A percentile compares a stretch with the other conserved stretches of the same genome.
Conservation (phyloP, 2,888 invertebrate genomes). For the Eupeodes latifasciatus region DNA sequence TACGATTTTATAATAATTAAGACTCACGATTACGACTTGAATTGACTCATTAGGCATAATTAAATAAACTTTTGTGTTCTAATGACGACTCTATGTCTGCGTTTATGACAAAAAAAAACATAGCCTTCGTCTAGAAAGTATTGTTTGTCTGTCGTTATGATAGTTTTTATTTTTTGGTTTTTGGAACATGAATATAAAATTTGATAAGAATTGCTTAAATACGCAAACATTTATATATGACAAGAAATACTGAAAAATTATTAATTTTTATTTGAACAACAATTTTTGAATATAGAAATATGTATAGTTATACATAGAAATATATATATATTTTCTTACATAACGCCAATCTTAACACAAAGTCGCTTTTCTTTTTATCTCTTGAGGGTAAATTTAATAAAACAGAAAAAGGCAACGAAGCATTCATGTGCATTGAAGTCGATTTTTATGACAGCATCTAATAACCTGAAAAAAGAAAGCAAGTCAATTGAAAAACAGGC, state of each 20-base stretch:
- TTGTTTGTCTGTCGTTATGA: not conserved
- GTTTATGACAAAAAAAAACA: not conserved
- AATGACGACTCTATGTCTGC: constrained; percentile 3
- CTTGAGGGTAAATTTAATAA: constrained; percentile 12
- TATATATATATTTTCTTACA: too few species aligned
- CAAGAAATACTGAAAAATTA: not conserved
- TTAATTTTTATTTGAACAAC: not conserved
- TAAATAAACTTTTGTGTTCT: not conserved
- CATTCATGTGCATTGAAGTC: constrained; percentile 22
- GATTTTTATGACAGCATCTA: constrained; percentile 21
- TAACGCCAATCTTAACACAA: too few species aligned
- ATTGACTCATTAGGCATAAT: constrained; percentile 9
- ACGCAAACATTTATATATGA: not conserved
- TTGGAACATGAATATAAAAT: not conserved
- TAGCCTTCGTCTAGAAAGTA: not conserved
- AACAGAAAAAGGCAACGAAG: not conserved
- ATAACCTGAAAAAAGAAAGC: constrained; percentile 17
- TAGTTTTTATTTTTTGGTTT: not conserved
- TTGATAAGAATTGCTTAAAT: not conserved
- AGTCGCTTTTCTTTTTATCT: too few species aligned
- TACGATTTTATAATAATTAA: not conserved
- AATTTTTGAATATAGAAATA: too few species aligned
- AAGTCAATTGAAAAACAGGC: constrained; percentile 14
- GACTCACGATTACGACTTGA: not conserved
- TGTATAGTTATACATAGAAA: too few species aligned